phyloP scores from a whole-genome alignment of 1,140 invertebrate species.

The Bombus vancouverensis region DNA sequence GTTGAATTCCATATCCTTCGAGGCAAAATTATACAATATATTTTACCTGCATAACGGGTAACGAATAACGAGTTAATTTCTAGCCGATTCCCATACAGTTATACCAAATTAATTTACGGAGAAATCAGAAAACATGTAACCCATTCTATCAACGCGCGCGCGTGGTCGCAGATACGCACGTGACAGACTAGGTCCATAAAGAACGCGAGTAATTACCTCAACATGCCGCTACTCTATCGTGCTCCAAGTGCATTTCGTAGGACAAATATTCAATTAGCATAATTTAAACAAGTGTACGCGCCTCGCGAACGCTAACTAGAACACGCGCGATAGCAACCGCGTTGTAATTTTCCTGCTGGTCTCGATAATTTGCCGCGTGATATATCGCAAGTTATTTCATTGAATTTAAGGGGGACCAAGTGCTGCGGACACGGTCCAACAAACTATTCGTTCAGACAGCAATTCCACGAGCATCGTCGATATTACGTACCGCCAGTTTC shows the following conservation, averaged over 20 bases:
- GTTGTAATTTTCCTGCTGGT: constrained; percentile 22
- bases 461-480: constrained; percentile 54
- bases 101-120: too few relatives aligned
- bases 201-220: constrained; percentile 6
- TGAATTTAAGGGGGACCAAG: constrained; percentile 52
- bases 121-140: neutral
- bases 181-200: neutral
- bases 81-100: too few relatives aligned
- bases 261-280: constrained; percentile 36
- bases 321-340: neutral
- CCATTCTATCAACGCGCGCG: neutral
- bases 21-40: too few relatives aligned
- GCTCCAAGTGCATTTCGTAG: neutral
- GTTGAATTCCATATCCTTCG: too few relatives aligned
- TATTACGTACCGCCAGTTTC: constrained; percentile 56
- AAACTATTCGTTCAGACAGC: constrained; percentile 64
- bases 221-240: neutral
- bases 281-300: neutral
- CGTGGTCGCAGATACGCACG: too few relatives aligned
- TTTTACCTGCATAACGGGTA: too few relatives aligned
- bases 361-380: constrained; percentile 34
- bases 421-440: constrained; percentile 41
- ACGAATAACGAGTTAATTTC: too few relatives aligned
- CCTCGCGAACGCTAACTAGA: too few relatives aligned
- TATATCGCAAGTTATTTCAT: constrained; percentile 30